Evolutionary conservation across 2,797 vertebrate species (phyloP), one percentile per base, ranked within the genome.

Genomic region (Sebastes glaucus): DNA sequence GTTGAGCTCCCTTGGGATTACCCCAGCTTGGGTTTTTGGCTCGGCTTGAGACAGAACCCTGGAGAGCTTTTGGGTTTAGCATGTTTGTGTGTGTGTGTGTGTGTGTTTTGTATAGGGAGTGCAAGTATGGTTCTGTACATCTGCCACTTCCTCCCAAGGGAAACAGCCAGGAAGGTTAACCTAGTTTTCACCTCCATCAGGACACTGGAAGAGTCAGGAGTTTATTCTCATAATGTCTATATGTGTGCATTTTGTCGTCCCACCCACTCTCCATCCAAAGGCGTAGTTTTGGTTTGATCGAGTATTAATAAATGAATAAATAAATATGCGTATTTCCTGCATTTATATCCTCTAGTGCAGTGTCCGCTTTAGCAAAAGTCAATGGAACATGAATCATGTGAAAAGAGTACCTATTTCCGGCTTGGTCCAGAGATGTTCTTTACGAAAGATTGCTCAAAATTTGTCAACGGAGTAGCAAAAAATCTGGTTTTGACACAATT

Each of bases 11-110:
- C 52, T 32, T 6, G 76, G 81, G 89, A 91, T 91, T 92, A 87
- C 78, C 83, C 87, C 83, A 88, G 84, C 89, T 86, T 82, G 84
- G 80, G 82, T 62, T 88, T 85, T 81, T 93, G 93, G 89, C 92
- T 87, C 25, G 64, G 86, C 85, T 91, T 88, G 79, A 93, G 87
- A 81, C 83, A 78, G 80, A 89, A 84, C 89, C 83, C 81, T 67
- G 87, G 87, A 90, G 90, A 88, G 88, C 86, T 75, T 87, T 78
- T 71, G 35, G 84, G 65, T 84, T 84, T 33, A 61, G 68, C 11
- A 61, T 30, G 73, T 60, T 22, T 56, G 25, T 49, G 77, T 73
- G 71, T 79, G 59, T 42, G 59, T 63, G 32, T 78, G 25, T 62
- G 30, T 32, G 25, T 62, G 77, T 73, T 62, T 73, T 42, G 55